Evolutionary conservation across 30 jellyfish, hydroid and myxozoan genomes (phyloP), one percentile per base, ranked within the genome.

Genomic region (Calvadosia cruxmelitensis): DNA sequence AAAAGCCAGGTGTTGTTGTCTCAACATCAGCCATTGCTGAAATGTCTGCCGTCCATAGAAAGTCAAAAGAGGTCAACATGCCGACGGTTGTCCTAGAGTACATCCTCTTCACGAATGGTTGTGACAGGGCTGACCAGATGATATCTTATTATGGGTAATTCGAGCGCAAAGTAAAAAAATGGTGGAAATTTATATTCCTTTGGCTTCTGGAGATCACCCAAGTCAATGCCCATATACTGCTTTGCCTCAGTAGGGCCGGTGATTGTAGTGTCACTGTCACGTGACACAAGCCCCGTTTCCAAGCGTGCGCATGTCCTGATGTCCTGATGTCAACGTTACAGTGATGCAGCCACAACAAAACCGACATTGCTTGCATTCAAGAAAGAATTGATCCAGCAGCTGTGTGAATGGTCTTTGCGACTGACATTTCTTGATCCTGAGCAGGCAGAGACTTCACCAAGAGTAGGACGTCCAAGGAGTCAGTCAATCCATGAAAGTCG

Each of bases 51-150:
- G 67, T 50, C 0, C 30, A 13, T 20, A 53, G 0, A 0, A 50
- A 52, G 25, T 1, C 15, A 13, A 0, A 1, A 0, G 57, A 72
- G 32, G 3, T 2, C 7, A 61, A 72, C 36, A 31, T 79, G 75
- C 0, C 33, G 0, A 27, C 0, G 28, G 0, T 64, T 65, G 64
- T 0, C 25, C 3, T 29, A 0, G 27, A 31, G 0, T 0, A 74
- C 1, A 20, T 0, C 33, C 26, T 53, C 0, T 32, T 64, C 35
- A 74, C 3, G 23, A 42, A 42, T 42, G 85, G 75, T 2, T 74
- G 85, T 64, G 82, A 74, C 36, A 27, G 73, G 23, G 27, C 33
- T 5, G 85, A 74, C 65, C 85, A 74, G 31, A 31, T 63, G 36
- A 28, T 65, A 30, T 74, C 85, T 1, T 74, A 74, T 34, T 74